A percentile compares a stretch with the other conserved stretches of the same genome.
phyloP scores from a whole-genome alignment of 2,888 invertebrate species.

The Meiosimyza platycephala region DNA sequence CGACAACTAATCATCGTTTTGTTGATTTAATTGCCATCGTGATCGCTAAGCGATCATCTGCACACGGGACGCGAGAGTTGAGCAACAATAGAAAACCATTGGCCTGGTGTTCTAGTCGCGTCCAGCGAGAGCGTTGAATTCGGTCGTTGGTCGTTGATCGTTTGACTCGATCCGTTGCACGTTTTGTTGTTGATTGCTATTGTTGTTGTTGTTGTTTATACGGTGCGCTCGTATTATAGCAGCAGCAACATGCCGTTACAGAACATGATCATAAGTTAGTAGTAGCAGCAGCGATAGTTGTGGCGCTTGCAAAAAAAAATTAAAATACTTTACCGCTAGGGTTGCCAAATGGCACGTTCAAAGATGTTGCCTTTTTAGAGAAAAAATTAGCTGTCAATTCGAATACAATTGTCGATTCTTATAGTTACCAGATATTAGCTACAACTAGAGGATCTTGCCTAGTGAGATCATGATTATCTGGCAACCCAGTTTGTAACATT shows the following conservation, averaged over 20 bases:
- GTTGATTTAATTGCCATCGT: background rate
- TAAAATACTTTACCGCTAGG: no score
- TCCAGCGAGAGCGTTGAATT: background rate
- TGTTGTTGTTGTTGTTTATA: background rate
- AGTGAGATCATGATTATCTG: no score
- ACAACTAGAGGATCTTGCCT: no score
- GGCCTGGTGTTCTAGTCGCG: background rate
- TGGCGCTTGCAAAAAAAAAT: no score
- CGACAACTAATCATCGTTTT: no score
- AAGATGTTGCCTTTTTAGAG: no score
- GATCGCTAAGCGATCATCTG: background rate
- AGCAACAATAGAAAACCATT: background rate
- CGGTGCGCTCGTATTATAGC: background rate
- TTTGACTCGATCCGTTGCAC: constrained; percentile 11
- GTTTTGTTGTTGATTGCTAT: background rate
- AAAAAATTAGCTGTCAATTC: no score
- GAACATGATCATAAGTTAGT: background rate
- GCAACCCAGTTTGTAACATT: no score
- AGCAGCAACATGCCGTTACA: background rate
- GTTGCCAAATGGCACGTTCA: no score
- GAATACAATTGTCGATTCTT: no score
- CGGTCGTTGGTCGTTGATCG: constrained; percentile 4
- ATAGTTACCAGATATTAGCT: no score
- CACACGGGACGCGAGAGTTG: background rate
- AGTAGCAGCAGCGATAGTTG: background rate